phyloP scores from a whole-genome alignment of 2,797 vertebrate species.

The Iguana delicatissima region DNA sequence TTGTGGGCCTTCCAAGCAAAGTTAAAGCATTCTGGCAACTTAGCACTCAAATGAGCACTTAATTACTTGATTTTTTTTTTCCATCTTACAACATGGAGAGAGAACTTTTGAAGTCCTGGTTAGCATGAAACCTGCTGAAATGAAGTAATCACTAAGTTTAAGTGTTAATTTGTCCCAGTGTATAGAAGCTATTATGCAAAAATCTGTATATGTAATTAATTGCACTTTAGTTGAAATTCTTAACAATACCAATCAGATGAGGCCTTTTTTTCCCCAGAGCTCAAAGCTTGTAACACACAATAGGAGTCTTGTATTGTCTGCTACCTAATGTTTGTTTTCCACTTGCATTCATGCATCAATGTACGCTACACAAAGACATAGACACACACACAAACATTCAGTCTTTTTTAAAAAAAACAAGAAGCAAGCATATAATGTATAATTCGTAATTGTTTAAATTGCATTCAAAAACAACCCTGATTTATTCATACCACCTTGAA shows the following conservation, averaged over 20 bases:
- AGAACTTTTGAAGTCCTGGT: slow-evolving; percentile 20
- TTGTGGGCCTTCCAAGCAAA: slow-evolving; percentile 17
- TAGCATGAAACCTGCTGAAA: slow-evolving; percentile 25
- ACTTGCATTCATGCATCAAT: slow-evolving; percentile 27
- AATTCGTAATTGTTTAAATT: not conserved
- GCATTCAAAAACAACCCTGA: not conserved
- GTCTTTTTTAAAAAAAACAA: not conserved
- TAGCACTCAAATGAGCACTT: slow-evolving; percentile 22
- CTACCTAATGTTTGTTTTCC: not conserved
- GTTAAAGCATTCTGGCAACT: not conserved
- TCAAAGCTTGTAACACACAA: not conserved
- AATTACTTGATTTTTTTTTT: not conserved
- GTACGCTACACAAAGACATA: no score
- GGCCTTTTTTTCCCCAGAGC: not conserved
- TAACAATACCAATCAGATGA: not conserved
- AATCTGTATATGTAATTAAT: slow-evolving; percentile 16
- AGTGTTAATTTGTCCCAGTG: slow-evolving; percentile 1
- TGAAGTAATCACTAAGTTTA: slow-evolving; percentile 30
- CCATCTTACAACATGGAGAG: slow-evolving; percentile 8
- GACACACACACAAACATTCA: no score
- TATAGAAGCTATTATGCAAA: not conserved
- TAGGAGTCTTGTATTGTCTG: not conserved
- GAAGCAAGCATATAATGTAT: rapidly evolving
- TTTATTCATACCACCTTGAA: no score
- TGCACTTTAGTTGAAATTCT: not conserved